A percentile compares a stretch with the other conserved stretches of the same genome.
Conservation (phyloP, 1,140 invertebrate genomes). For the Anthonomus grandis region DNA sequence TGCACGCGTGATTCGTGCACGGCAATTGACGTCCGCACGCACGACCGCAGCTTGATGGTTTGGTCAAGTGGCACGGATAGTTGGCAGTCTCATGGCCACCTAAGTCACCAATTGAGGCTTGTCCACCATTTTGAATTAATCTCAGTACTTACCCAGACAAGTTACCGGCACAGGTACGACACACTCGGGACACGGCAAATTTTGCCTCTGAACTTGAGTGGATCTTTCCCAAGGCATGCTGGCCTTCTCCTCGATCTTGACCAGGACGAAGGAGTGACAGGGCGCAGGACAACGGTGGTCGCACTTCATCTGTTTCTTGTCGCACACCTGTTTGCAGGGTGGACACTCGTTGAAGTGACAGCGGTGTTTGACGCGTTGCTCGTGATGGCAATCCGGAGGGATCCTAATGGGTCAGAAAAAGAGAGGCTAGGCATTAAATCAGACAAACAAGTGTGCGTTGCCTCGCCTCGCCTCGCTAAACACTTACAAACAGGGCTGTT, state of each 20-base stretch:
- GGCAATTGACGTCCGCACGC: slow-evolving; percentile 63
- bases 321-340: slow-evolving; percentile 73
- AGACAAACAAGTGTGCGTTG: neutral
- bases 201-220: slow-evolving; percentile 58
- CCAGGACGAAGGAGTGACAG: slow-evolving; percentile 79
- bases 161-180: slow-evolving; percentile 66
- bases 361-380: slow-evolving; percentile 65
- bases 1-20: slow-evolving; percentile 81
- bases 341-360: slow-evolving; percentile 90
- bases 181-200: slow-evolving; percentile 68
- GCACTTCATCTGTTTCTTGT: slow-evolving; percentile 61
- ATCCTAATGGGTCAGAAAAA: slow-evolving; percentile 51
- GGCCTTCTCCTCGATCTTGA: slow-evolving; percentile 63
- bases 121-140: neutral
- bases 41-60: slow-evolving; percentile 68
- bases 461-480: too few species aligned
- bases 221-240: slow-evolving; percentile 71
- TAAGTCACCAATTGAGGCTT: slow-evolving; percentile 40
- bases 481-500: slow-evolving; percentile 64
- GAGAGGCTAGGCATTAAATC: neutral
- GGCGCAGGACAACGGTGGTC: slow-evolving; percentile 68
- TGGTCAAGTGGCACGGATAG: slow-evolving; percentile 72
- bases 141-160: slow-evolving; percentile 54
- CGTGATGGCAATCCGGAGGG: slow-evolving; percentile 75
- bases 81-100: slow-evolving; percentile 77